phyloP scores from a whole-genome alignment of 2,888 invertebrate species.

The Shargacucullia verbasci region DNA sequence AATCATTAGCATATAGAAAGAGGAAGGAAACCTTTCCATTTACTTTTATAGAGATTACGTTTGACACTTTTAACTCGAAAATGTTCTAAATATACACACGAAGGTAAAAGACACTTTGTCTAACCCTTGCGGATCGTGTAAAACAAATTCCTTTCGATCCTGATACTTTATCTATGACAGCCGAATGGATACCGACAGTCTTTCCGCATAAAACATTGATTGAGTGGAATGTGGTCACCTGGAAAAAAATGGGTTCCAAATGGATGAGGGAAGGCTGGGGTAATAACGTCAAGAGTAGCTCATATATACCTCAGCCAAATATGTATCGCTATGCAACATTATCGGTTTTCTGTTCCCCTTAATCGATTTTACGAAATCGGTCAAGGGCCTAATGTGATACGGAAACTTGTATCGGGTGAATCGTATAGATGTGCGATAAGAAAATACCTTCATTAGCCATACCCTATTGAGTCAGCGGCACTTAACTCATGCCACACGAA shows the following conservation, averaged over 20 bases:
- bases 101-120: too few relatives aligned
- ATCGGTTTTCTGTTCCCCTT: slow-evolving; percentile 31
- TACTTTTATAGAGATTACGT: slow-evolving; percentile 35
- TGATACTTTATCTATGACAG: too few relatives aligned
- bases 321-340: slow-evolving; percentile 43
- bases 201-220: background rate
- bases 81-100: background rate
- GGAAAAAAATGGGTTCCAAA: background rate
- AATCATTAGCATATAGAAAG: slow-evolving; percentile 40
- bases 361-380: slow-evolving; percentile 60
- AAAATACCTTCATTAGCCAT: slow-evolving; percentile 77
- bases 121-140: too few relatives aligned
- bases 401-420: slow-evolving; percentile 73
- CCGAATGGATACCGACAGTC: too few relatives aligned
- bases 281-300: slow-evolving; percentile 1
- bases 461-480: slow-evolving; percentile 30
- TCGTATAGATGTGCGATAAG: slow-evolving; percentile 76
- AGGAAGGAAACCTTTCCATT: slow-evolving; percentile 26
- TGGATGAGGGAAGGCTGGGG: too few relatives aligned
- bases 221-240: slow-evolving; percentile 2
- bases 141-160: too few relatives aligned
- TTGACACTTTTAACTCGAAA: slow-evolving; percentile 13
- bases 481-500: slow-evolving; percentile 14
- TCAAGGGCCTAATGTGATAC: slow-evolving; percentile 73
- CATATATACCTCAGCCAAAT: slow-evolving; percentile 22